phyloP scores from a whole-genome alignment of 1,140 invertebrate species.

The Zaprionus nigranus region DNA sequence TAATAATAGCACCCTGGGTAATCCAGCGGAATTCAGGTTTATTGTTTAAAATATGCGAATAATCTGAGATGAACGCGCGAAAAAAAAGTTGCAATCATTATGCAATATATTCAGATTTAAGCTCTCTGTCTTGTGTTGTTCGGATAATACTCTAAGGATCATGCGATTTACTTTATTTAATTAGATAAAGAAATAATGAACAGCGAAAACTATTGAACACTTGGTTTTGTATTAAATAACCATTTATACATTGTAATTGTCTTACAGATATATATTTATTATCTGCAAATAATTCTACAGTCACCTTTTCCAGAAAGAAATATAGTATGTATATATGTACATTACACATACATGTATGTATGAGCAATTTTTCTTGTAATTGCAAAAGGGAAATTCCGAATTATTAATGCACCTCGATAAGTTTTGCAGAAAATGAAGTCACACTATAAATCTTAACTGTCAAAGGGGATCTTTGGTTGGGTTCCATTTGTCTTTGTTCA shows the following conservation, averaged over 20 bases:
- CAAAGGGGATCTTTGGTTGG: background rate
- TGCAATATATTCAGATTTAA: conserved; percentile 6
- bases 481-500: background rate
- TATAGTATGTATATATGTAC: too few species aligned
- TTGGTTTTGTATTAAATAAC: too few species aligned
- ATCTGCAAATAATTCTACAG: background rate
- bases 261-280: too few species aligned
- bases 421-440: background rate
- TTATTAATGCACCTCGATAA: background rate
- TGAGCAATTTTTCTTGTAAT: background rate
- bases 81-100: background rate
- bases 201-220: too few species aligned
- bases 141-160: background rate
- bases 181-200: too few species aligned
- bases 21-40: conserved; percentile 23
- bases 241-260: too few species aligned
- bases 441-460: background rate
- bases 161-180: too few species aligned
- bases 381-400: conserved; percentile 4
- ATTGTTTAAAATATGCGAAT: conserved; percentile 7
- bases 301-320: background rate
- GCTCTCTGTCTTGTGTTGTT: background rate
- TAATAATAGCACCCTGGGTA: conserved; percentile 7
- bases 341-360: background rate
- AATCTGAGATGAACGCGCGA: background rate